These are phyloP conservation scores for Ornithorhynchus anatinus DNA, from an alignment of 2,113 vertebrate genomes.

Conservation along the genomic window DNA sequence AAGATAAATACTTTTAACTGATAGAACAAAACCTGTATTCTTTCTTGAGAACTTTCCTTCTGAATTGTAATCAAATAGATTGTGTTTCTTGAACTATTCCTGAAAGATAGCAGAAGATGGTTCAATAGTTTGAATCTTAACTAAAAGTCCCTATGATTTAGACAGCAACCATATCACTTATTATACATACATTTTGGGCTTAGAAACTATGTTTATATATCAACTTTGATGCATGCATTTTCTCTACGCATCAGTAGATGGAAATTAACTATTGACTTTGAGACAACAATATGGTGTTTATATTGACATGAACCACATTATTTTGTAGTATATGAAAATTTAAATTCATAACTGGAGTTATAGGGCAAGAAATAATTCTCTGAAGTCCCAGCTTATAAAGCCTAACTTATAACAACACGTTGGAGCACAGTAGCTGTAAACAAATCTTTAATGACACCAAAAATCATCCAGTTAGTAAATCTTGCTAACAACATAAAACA, in stretches of 20 bases:
- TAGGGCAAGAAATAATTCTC: not conserved
- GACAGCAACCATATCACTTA: slow-evolving; percentile 31
- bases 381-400: slow-evolving; percentile 21
- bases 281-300: slow-evolving; percentile 28
- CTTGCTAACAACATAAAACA: not conserved
- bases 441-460: not conserved
- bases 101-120: not conserved
- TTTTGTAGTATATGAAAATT: slow-evolving; percentile 15
- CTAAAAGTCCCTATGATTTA: slow-evolving; percentile 34
- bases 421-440: slow-evolving; percentile 2
- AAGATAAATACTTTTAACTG: not conserved
- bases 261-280: slow-evolving; percentile 51
- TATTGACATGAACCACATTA: slow-evolving; percentile 24
- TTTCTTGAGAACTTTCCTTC: slow-evolving; percentile 4
- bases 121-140: not conserved
- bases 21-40: not conserved
- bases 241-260: slow-evolving; percentile 16
- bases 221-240: slow-evolving; percentile 39
- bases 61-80: not conserved
- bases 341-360: not conserved
- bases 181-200: slow-evolving; percentile 36
- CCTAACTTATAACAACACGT: not conserved
- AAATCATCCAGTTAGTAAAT: not conserved
- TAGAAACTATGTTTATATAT: slow-evolving; percentile 35
- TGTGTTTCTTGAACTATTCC: slow-evolving; percentile 19